Evolutionary conservation across 2,797 vertebrate genomes (phyloP).

Genomic region (Sciurus vulgaris): DNA sequence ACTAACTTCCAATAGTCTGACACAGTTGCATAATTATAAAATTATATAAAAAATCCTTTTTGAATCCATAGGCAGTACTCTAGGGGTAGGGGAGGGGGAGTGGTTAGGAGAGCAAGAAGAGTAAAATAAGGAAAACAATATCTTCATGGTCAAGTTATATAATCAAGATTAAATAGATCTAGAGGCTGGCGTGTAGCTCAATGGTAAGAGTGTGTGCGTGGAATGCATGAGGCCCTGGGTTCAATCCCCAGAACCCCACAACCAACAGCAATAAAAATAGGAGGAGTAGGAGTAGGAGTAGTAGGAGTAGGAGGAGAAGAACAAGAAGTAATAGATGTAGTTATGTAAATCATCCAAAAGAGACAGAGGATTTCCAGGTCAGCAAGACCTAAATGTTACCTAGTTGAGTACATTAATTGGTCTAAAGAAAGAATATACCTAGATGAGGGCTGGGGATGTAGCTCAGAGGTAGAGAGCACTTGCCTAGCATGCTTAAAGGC

Average conservation of each 20-base stretch:
- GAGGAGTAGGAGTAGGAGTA: background rate
- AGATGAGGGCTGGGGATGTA: background rate
- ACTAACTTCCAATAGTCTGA: background rate
- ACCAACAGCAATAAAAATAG: no score
- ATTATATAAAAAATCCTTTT: background rate
- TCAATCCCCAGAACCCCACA: background rate
- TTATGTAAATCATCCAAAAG: background rate
- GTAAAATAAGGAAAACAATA: constrained; percentile 33
- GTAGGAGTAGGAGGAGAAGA: background rate
- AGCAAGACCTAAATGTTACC: background rate
- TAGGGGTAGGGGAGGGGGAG: background rate
- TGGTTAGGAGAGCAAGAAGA: background rate
- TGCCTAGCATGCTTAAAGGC: background rate
- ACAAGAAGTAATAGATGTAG: background rate
- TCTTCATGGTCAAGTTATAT: background rate
- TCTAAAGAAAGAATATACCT: background rate
- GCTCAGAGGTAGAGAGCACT: background rate
- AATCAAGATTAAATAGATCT: background rate
- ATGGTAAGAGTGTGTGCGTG: background rate
- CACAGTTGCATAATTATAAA: constrained; percentile 1
- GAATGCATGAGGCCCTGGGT: background rate
- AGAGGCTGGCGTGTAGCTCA: background rate
- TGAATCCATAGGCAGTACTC: background rate
- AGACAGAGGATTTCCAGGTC: background rate
- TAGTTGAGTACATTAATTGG: background rate